phyloP scores from a whole-genome alignment of 2,888 invertebrate genomes.

The Mesorhabditis sp. region DNA sequence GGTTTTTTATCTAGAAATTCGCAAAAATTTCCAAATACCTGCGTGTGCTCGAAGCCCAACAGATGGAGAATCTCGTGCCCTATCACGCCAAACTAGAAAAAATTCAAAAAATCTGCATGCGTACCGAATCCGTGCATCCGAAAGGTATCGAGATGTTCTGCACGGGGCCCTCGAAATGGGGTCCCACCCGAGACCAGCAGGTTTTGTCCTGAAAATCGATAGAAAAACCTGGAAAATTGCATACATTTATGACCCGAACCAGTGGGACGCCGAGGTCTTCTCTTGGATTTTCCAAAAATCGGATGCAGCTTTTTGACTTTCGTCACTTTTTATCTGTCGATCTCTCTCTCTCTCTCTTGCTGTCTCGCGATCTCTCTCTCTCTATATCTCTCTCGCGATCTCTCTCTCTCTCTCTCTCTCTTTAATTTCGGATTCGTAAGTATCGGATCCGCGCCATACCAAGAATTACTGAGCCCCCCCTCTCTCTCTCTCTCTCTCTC shows the following conservation, averaged over 20 bases:
- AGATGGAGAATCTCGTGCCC: not conserved
- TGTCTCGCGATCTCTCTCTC: too few species aligned
- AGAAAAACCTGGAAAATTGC: too few species aligned
- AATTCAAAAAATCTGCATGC: not conserved
- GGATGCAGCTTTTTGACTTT: not conserved
- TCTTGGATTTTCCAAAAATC: not conserved
- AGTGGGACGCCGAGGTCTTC: not conserved
- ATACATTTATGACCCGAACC: not conserved
- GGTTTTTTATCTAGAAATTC: not conserved
- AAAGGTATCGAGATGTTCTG: not conserved
- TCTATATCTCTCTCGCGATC: too few species aligned
- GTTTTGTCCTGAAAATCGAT: not conserved
- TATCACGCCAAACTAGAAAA: slow-evolving; percentile 4
- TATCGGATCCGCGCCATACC: too few species aligned
- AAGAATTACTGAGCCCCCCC: too few species aligned
- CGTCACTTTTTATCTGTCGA: too few species aligned
- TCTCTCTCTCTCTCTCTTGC: too few species aligned
- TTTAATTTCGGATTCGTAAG: too few species aligned
- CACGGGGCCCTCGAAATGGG: not conserved
- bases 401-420: too few species aligned
- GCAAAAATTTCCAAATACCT: not conserved
- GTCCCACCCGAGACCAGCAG: not conserved
- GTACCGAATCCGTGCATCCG: not conserved
- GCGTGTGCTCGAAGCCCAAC: not conserved
- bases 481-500: too few species aligned